These are phyloP conservation scores for Thalassoma bifasciatum DNA, from an alignment of 2,113 vertebrate genomes.

Conservation along the genomic window DNA sequence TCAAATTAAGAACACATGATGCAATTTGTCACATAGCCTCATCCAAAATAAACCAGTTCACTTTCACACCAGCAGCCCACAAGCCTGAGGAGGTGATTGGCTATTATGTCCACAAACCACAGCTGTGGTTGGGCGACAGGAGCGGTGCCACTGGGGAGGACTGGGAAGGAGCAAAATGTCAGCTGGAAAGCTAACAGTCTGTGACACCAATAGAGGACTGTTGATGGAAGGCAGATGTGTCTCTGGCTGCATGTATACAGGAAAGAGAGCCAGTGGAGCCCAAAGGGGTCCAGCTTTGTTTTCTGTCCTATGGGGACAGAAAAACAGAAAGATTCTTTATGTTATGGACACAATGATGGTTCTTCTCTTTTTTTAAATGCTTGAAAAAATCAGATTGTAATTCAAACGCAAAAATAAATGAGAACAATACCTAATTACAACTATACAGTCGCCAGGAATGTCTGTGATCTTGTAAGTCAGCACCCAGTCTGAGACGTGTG, in stretches of 20 bases:
- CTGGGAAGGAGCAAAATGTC: constrained; percentile 7
- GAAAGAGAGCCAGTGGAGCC: background rate
- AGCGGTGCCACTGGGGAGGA: constrained; percentile 23
- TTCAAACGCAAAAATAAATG: too few relatives aligned
- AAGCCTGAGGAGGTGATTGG: constrained; percentile 22
- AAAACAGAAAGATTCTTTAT: background rate
- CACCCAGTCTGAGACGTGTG: background rate
- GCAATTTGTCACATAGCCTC: constrained; percentile 62
- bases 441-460: background rate
- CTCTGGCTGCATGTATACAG: constrained; percentile 14
- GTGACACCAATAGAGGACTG: constrained; percentile 26
- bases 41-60: constrained; percentile 62
- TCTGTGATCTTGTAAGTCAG: background rate
- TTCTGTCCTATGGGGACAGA: background rate
- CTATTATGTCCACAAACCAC: constrained; percentile 40
- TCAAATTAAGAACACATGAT: constrained; percentile 54
- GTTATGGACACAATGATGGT: background rate
- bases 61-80: constrained; percentile 32
- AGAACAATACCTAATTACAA: too few relatives aligned
- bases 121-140: constrained; percentile 55
- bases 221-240: constrained; percentile 43
- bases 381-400: background rate
- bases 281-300: background rate
- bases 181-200: constrained; percentile 29
- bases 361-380: background rate